These are phyloP conservation scores for Triplophysa dalaica DNA, from an alignment of 2,113 vertebrate genomes.

Conservation along the genomic window DNA sequence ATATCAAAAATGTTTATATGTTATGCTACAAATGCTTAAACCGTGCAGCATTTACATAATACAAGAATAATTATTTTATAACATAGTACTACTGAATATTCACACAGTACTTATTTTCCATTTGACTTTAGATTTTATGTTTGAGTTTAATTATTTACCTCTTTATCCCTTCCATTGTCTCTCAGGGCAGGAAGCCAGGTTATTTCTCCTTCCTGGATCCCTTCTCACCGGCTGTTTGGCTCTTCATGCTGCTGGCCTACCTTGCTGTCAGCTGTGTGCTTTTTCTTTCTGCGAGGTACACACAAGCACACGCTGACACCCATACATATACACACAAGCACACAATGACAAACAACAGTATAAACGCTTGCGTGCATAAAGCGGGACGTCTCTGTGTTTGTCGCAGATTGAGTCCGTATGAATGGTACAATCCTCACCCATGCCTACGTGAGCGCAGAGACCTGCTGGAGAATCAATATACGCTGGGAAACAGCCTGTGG, in stretches of 20 bases:
- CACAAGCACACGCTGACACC: slow-evolving; percentile 47
- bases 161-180: slow-evolving; percentile 38
- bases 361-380: background rate
- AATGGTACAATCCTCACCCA: slow-evolving; percentile 92
- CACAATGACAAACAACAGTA: background rate
- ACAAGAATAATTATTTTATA: too few relatives aligned
- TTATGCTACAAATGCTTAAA: background rate
- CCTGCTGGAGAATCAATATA: slow-evolving; percentile 92
- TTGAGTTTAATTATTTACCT: slow-evolving; percentile 28
- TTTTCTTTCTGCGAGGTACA: slow-evolving; percentile 89
- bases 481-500: slow-evolving; percentile 92
- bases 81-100: background rate
- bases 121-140: background rate
- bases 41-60: too few relatives aligned
- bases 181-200: slow-evolving; percentile 87
- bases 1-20: background rate
- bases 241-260: slow-evolving; percentile 93
- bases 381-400: background rate
- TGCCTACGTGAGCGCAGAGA: slow-evolving; percentile 82
- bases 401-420: slow-evolving; percentile 85
- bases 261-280: slow-evolving; percentile 91
- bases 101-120: background rate
- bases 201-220: slow-evolving; percentile 96
- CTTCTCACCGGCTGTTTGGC: slow-evolving; percentile 93
- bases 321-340: background rate